A percentile compares a stretch with the other conserved stretches of the same genome.
Evolutionary conservation across 1,140 invertebrate genomes (phyloP).

Genomic region (Coptotermes formosanus): DNA sequence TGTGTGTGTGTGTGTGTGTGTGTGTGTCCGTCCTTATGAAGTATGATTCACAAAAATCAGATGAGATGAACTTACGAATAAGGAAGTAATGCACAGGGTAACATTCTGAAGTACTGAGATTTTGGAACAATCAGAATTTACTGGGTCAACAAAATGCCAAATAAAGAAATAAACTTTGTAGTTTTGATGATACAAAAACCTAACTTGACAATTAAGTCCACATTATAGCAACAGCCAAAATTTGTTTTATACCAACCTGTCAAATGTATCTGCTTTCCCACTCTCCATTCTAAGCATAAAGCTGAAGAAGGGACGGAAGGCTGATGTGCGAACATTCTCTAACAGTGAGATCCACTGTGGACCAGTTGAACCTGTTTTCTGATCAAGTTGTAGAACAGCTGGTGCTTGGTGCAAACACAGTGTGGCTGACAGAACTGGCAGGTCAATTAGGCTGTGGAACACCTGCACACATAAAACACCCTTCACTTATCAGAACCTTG

Average conservation of each 20-base stretch:
- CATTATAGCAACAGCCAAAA: too few relatives aligned
- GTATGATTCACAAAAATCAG: too few relatives aligned
- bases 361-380: neutral
- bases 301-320: constrained; percentile 19
- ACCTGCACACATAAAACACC: constrained; percentile 25
- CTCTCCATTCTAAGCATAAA: constrained; percentile 29
- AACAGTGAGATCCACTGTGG: constrained; percentile 27
- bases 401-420: constrained; percentile 35
- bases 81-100: too few relatives aligned
- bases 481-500: neutral
- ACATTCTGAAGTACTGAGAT: too few relatives aligned
- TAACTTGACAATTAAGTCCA: too few relatives aligned
- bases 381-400: constrained; percentile 23
- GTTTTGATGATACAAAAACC: too few relatives aligned
- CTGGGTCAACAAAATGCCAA: too few relatives aligned
- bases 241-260: neutral
- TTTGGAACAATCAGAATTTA: too few relatives aligned
- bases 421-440: constrained; percentile 36
- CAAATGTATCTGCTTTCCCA: neutral
- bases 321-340: constrained; percentile 4
- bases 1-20: too few relatives aligned
- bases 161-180: too few relatives aligned
- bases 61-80: too few relatives aligned
- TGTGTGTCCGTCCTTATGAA: too few relatives aligned
- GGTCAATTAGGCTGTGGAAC: constrained; percentile 34